A percentile compares a stretch with the other conserved stretches of the same genome.
phyloP scores from a whole-genome alignment of 2,797 vertebrate genomes.

The Scolopax rusticola region DNA sequence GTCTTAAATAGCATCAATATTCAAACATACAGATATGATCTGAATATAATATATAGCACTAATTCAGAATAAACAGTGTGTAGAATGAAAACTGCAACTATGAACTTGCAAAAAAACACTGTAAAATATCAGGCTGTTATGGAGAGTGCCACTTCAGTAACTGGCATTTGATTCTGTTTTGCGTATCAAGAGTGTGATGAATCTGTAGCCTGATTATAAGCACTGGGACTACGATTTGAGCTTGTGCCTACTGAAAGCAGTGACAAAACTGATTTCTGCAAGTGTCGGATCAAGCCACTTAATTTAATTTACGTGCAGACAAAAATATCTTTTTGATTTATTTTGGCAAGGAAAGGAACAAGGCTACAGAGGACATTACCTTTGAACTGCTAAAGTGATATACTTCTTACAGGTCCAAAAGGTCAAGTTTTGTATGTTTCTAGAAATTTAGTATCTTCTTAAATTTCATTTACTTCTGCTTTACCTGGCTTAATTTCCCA shows the following conservation, averaged over 20 bases:
- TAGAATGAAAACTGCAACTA: neutral
- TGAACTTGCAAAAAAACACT: neutral
- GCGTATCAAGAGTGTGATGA: neutral
- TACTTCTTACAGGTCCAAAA: neutral
- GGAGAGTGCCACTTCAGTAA: neutral
- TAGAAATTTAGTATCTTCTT: neutral
- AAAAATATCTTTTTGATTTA: neutral
- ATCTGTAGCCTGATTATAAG: neutral
- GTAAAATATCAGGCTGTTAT: neutral
- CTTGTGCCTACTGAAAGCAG: neutral
- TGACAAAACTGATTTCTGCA: constrained; percentile 10
- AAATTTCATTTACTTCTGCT: neutral
- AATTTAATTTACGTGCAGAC: neutral
- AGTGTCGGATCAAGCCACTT: neutral
- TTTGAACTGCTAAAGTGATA: neutral
- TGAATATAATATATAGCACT: neutral
- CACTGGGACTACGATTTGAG: neutral
- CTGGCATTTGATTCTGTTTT: neutral
- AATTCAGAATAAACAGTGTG: neutral
- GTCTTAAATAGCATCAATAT: constrained; percentile 17
- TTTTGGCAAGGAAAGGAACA: neutral
- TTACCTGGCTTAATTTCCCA: neutral
- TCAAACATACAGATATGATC: neutral
- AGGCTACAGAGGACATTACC: neutral
- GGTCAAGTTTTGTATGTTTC: neutral